These are phyloP conservation scores for Globodera rostochiensis DNA, from an alignment of 1,140 invertebrate genomes.

Conservation along the genomic window DNA sequence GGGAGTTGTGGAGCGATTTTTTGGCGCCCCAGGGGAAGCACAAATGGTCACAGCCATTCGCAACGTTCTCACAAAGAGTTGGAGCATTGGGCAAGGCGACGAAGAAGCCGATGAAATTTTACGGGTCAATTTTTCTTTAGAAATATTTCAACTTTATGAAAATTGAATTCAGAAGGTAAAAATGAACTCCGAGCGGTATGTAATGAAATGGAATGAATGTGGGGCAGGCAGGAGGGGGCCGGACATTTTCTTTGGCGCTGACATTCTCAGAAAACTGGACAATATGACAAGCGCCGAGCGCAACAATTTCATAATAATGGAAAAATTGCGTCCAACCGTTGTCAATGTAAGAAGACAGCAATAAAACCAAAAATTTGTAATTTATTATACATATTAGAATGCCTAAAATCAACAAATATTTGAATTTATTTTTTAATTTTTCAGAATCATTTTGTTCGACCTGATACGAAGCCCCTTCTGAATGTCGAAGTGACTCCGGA, in stretches of 20 bases:
- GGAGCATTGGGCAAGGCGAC: background rate
- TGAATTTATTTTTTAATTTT: too few species aligned
- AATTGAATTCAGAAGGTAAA: background rate
- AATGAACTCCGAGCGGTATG: background rate
- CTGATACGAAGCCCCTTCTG: too few species aligned
- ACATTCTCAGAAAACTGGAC: background rate
- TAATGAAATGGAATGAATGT: conserved; percentile 1
- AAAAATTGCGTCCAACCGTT: background rate
- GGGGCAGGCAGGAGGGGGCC: too few species aligned
- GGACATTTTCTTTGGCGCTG: background rate
- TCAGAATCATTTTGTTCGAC: too few species aligned
- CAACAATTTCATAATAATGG: background rate
- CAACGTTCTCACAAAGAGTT: conserved; percentile 14
- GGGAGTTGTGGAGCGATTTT: background rate
- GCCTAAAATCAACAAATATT: too few species aligned
- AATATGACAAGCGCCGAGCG: background rate
- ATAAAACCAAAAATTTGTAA: too few species aligned
- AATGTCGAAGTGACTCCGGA: too few species aligned
- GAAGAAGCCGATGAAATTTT: background rate
- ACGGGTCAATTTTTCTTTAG: background rate
- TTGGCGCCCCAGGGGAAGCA: background rate
- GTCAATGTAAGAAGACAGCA: background rate
- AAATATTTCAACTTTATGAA: background rate
- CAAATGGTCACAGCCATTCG: conserved; percentile 1
- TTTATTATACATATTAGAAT: too few species aligned